Evolutionary conservation across 2,797 vertebrate species (phyloP), one percentile per base, ranked within the genome.

Genomic region (Microctenopoma stevenorrisi): DNA sequence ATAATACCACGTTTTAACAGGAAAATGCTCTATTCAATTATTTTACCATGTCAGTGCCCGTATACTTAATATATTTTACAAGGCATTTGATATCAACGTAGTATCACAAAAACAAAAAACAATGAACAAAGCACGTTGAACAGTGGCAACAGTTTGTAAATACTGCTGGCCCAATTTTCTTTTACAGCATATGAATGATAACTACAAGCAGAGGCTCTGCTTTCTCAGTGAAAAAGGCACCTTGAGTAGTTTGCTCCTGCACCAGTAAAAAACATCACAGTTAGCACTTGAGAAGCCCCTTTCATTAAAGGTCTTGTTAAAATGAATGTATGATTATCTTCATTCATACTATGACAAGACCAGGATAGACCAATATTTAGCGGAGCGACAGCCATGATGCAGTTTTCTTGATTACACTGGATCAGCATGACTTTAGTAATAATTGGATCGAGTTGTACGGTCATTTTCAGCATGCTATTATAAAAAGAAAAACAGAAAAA

Each of bases 151-250:
- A 38, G 66, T 43, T 38, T 72, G 53, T 55, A 76, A 87, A 86
- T 75, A 67, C 71, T 82, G 80, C 53, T 63, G 72, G 69, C 44
- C 55, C 68, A 60, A 16, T 13, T 63, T 47, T 50, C 13, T 37
- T 13, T 37, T 42, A 25, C 55, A 67, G n/a, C 55, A 73, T 56
- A 82, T 51, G 35, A 68, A 76, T 77, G 55, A 64, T 57, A 16
- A 61, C 52, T 47, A 43, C 16, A 67, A 33, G 56, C 72, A 80
- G 77, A 70, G 51, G 18, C 61, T 77, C 65, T 80, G 71, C 80
- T 79, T 60, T 81, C 52, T 72, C 68, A 81, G 70, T 82, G 72
- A 35, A 74, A 85, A 92, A 92, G 91, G 92, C 90, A 92, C 89
- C 85, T 74, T 84, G 68, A 90, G 87, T 83, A 82, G 71, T 87